A percentile compares a stretch with the other conserved stretches of the same genome.
Evolutionary conservation across 2,113 vertebrate genomes (phyloP).

Genomic region (Mormyrus iriodes): DNA sequence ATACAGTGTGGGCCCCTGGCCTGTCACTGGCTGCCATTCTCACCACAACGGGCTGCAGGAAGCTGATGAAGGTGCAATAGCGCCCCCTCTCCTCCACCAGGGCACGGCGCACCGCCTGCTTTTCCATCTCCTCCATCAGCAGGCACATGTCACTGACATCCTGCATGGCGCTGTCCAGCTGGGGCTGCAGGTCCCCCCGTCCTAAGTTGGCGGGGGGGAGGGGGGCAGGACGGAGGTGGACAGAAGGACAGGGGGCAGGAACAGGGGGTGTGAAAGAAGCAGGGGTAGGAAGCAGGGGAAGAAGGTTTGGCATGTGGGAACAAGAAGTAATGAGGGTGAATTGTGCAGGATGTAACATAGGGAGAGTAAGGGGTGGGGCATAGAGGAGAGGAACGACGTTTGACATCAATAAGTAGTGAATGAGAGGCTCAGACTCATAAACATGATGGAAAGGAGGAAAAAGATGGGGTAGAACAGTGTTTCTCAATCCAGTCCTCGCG

Average conservation of each 20-base stretch:
- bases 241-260: background rate
- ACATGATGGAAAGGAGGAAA: constrained; percentile 25
- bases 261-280: background rate
- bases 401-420: constrained; percentile 10
- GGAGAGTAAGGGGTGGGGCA: background rate
- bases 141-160: constrained; percentile 94
- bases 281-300: constrained; percentile 18
- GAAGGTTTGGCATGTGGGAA: constrained; percentile 4
- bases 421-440: constrained; percentile 49
- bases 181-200: constrained; percentile 89
- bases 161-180: constrained; percentile 92
- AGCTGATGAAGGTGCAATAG: constrained; percentile 87
- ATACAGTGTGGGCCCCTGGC: background rate
- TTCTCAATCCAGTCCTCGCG: no score
- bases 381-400: background rate
- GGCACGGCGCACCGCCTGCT: constrained; percentile 89
- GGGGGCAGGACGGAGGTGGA: constrained; percentile 6
- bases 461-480: no score
- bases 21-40: constrained; percentile 32
- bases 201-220: constrained; percentile 53
- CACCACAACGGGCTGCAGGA: constrained; percentile 94
- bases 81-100: constrained; percentile 88
- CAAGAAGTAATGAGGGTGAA: background rate
- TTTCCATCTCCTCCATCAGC: constrained; percentile 94
- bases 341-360: background rate